phyloP scores from a whole-genome alignment of 2,888 invertebrate genomes.

The Dicranocentrus wangi region DNA sequence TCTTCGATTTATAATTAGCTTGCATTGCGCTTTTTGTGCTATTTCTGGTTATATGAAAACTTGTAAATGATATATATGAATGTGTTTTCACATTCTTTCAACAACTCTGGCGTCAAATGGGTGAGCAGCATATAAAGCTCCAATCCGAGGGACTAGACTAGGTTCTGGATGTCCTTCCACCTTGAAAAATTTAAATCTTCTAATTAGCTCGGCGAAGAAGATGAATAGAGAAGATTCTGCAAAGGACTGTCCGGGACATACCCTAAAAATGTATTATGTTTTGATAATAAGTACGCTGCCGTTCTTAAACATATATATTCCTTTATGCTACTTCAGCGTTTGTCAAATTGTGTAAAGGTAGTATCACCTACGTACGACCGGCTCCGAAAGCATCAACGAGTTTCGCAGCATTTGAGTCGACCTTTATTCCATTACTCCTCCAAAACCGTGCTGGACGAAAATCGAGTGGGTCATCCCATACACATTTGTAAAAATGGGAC shows the following conservation, averaged over 20 bases:
- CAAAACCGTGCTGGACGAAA: constrained; percentile 47
- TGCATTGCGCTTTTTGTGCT: too few relatives aligned
- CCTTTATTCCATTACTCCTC: background rate
- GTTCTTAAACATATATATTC: background rate
- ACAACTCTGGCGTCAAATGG: constrained; percentile 28
- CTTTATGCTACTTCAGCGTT: background rate
- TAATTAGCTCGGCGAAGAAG: constrained; percentile 16
- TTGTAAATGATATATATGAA: too few relatives aligned
- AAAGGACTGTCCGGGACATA: constrained; percentile 21
- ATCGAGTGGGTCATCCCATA: constrained; percentile 34
- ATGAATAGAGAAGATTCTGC: constrained; percentile 30
- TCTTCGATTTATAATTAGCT: too few relatives aligned
- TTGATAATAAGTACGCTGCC: background rate
- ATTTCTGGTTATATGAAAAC: too few relatives aligned
- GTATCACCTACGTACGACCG: constrained; percentile 19
- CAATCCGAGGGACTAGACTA: background rate
- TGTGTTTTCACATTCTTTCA: too few relatives aligned
- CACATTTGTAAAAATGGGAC: constrained; percentile 5
- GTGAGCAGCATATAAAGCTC: background rate
- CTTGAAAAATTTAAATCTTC: constrained; percentile 8
- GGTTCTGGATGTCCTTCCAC: constrained; percentile 10
- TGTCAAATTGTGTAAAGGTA: background rate
- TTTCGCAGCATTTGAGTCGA: constrained; percentile 18
- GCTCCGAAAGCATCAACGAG: constrained; percentile 15
- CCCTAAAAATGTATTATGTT: background rate